Base-by-base conservation (phyloP, 2,888 invertebrate species). In the Psylliodes chrysocephalus region DNA sequence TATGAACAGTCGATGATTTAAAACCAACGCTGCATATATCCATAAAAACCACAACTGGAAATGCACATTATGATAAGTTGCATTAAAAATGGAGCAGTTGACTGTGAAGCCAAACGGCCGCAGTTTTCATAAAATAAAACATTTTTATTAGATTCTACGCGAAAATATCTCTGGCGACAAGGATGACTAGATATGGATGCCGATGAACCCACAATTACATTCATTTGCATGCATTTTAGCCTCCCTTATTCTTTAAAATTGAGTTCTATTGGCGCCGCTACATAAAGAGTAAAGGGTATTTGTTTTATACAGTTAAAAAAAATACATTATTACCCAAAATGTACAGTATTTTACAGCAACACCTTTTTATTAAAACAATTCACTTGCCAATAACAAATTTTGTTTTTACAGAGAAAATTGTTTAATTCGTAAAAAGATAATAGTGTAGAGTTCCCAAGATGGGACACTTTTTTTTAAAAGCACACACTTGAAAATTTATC, bases 71-170 rank as follows among this genome's bases (percentile, higher is more conserved):
- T 60, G 59, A 59, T 46, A 54, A 64, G 54, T 60, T 54, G 59
- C 14, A 40, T 49, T 55, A 49, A 17, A 54, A 60, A 63, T 59
- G 46, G 63, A 25, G 59, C 42, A 42, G 25, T 59, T 54, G 49
- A 60, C 28, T 49, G 53, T 40, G 38, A 53, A 66, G 59, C 52
- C 63, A 63, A 63, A 44, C 49, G 49, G 8, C 33, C 18, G 18
- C 46, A 46, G 59, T 63, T 55, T 63, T 51, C 63, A 66, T 66
- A 66, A 61, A 61, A 61, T 61, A 55, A 63, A 63, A 63, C 46
- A 60, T 62, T 62, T 62, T 63, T 57, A 62, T 53, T 33, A 49
- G 53, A 53, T 53, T 60, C 18, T 51, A 49, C 51, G 25, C 46
- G 60, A 51, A 60, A 52, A 55, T 63, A 55, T 63, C 44, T 40